Percentiles rank a stretch among this genome's conserved stretches.
Evolutionary conservation across 2,113 vertebrate genomes (phyloP).

Genomic region (Mohoua ochrocephala): DNA sequence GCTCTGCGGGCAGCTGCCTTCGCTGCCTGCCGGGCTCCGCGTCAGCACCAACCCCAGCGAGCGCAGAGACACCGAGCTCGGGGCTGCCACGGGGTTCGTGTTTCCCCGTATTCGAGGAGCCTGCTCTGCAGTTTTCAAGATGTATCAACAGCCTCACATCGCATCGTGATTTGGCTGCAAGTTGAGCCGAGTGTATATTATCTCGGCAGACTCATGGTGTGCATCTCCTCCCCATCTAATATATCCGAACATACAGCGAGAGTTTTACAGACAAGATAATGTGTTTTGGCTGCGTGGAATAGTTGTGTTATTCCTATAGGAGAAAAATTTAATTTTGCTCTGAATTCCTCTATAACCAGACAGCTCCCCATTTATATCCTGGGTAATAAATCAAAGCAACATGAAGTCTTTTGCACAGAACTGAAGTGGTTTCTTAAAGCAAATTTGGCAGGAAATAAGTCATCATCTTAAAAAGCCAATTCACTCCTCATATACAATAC

Average conservation of each 20-base stretch:
- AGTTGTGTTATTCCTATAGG: not conserved
- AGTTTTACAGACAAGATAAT: not conserved
- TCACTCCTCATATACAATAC: not conserved
- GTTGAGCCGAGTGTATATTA: not conserved
- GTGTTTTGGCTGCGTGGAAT: not conserved
- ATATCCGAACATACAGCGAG: fast-evolving
- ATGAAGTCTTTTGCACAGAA: not conserved
- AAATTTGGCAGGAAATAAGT: conserved; percentile 46
- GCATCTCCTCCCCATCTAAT: not conserved
- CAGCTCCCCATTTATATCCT: conserved; percentile 1
- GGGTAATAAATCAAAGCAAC: conserved; percentile 44
- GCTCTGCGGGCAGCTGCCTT: not conserved
- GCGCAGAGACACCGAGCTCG: too few relatives aligned
- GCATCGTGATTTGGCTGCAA: not conserved
- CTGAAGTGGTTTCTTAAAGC: conserved; percentile 49
- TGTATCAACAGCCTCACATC: not conserved
- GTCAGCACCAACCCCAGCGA: fast-evolving
- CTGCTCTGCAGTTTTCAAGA: not conserved
- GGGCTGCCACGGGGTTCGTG: not conserved
- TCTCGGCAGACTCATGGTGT: not conserved
- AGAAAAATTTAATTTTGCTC: conserved; percentile 34
- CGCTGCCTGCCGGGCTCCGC: not conserved
- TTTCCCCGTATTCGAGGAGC: not conserved
- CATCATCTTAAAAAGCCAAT: not conserved
- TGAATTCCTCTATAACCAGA: conserved; percentile 3